Conservation (phyloP, 2,113 vertebrate species). For the Neogobius melanostomus region DNA sequence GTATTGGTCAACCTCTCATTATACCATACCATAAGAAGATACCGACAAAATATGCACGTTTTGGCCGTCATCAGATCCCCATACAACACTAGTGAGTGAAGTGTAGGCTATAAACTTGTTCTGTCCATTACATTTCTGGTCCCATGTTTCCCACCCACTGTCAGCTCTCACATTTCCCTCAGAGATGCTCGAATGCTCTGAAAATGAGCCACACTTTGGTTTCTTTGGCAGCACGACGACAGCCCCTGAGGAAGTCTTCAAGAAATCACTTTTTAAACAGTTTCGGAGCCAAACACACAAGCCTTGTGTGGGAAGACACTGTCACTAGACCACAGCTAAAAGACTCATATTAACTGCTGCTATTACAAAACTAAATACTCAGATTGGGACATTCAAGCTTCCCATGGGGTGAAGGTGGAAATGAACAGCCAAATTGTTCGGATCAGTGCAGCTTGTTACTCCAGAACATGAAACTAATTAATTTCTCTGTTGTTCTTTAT, state of each 20-base stretch:
- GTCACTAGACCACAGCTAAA: not conserved
- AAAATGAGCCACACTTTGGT: not conserved
- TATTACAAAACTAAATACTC: not conserved
- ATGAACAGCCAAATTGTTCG: not conserved
- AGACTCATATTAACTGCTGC: not conserved
- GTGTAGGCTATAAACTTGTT: not conserved
- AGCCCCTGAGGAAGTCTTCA: constrained; percentile 2
- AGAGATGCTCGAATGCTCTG: constrained; percentile 7
- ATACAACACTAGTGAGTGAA: too few relatives aligned
- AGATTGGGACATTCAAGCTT: not conserved
- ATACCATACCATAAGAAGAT: too few relatives aligned
- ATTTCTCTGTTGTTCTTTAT: too few relatives aligned
- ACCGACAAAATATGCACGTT: too few relatives aligned
- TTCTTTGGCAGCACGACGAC: constrained; percentile 1
- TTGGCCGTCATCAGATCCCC: too few relatives aligned
- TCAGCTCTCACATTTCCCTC: constrained; percentile 3
- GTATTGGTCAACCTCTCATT: too few relatives aligned
- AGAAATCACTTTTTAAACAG: constrained; percentile 1
- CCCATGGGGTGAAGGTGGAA: not conserved
- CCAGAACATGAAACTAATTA: too few relatives aligned
- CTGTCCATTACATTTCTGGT: not conserved
- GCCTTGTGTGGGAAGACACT: not conserved
- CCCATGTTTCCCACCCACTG: not conserved
- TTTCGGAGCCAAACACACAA: not conserved
- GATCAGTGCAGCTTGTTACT: not conserved